Conservation (phyloP, 2,888 invertebrate species). For the Itoplectis maculator region DNA sequence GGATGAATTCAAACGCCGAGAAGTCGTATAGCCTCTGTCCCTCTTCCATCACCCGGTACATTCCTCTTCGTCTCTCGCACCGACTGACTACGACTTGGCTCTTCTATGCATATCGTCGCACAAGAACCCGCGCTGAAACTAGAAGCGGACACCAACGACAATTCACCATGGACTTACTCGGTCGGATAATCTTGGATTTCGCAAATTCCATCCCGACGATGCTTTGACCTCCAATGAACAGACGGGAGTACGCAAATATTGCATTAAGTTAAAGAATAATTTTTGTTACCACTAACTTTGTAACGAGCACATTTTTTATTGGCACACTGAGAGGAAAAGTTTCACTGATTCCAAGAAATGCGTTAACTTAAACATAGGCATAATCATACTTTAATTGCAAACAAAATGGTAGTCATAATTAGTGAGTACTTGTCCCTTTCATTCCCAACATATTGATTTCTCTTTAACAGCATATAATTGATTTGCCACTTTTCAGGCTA, state of each 20-base stretch:
- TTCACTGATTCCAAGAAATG: too few relatives aligned
- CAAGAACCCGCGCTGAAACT: constrained; percentile 38
- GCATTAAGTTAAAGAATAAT: background rate
- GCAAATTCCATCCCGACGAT: constrained; percentile 38
- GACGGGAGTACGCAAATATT: background rate
- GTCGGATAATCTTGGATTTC: constrained; percentile 52
- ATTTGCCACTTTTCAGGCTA: background rate
- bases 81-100: constrained; percentile 31
- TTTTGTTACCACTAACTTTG: background rate
- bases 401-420: too few relatives aligned
- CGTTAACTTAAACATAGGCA: background rate
- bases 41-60: constrained; percentile 15
- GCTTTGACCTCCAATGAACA: constrained; percentile 13
- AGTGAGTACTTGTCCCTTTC: too few relatives aligned
- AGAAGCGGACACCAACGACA: constrained; percentile 35
- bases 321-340: too few relatives aligned
- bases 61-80: constrained; percentile 16
- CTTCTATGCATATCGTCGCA: constrained; percentile 45
- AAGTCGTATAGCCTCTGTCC: constrained; percentile 37
- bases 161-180: constrained; percentile 40
- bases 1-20: constrained; percentile 65
- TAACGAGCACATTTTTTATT: background rate
- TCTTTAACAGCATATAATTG: too few relatives aligned
- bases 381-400: background rate
- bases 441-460: too few relatives aligned